phyloP scores from a whole-genome alignment of 1,140 invertebrate genomes.

The Saxidomus purpurata region DNA sequence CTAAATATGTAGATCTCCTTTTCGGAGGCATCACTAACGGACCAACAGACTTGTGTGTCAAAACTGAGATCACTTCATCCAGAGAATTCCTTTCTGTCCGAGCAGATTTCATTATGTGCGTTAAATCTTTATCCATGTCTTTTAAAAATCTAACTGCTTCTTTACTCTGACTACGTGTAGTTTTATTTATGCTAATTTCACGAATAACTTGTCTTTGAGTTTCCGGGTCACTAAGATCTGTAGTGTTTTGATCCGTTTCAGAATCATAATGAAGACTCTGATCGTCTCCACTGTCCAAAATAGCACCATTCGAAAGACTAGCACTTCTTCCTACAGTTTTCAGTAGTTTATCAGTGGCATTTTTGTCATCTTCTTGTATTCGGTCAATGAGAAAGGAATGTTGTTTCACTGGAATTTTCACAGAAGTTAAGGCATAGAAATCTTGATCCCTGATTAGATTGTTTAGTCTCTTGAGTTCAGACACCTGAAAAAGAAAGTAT shows the following conservation, averaged over 20 bases:
- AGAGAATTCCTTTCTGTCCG: slow-evolving; percentile 72
- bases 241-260: slow-evolving; percentile 58
- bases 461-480: slow-evolving; percentile 82
- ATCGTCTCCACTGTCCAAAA: slow-evolving; percentile 44
- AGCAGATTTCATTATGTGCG: slow-evolving; percentile 73
- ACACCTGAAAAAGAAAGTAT: slow-evolving; percentile 74
- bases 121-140: slow-evolving; percentile 81
- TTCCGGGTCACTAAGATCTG: slow-evolving; percentile 79
- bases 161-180: slow-evolving; percentile 69
- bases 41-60: slow-evolving; percentile 78
- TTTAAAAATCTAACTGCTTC: slow-evolving; percentile 78
- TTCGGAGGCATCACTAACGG: slow-evolving; percentile 66
- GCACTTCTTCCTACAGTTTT: neutral
- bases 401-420: slow-evolving; percentile 79
- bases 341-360: neutral
- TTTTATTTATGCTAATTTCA: slow-evolving; percentile 79
- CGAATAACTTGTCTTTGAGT: slow-evolving; percentile 73
- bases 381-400: slow-evolving; percentile 78
- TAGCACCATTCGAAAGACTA: slow-evolving; percentile 55
- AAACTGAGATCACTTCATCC: slow-evolving; percentile 78
- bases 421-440: slow-evolving; percentile 78
- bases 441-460: slow-evolving; percentile 83
- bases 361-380: slow-evolving; percentile 64
- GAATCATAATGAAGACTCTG: slow-evolving; percentile 55
- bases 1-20: slow-evolving; percentile 65